Evolutionary conservation across 2,113 vertebrate genomes (phyloP), one percentile per base, ranked within the genome.

Genomic region (Todiramphus saurophagus): DNA sequence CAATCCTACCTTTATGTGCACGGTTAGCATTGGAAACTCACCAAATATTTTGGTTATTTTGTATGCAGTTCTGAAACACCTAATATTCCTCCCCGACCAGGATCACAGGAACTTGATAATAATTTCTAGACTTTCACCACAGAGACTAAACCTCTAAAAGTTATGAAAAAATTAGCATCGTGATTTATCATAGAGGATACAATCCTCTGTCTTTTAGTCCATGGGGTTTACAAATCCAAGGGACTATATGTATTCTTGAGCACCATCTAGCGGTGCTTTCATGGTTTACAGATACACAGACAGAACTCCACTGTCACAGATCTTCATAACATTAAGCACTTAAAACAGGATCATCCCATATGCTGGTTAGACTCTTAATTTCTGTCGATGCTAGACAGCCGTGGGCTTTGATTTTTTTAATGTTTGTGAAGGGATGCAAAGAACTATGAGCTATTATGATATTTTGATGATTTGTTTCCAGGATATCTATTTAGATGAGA

Each of bases 211-310:
- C 23, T 9, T 51, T 63, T 28, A 78, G 16, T 35, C n/a, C 48
- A 3, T 1, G 2, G 27, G 10, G 13, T 23, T 83, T 35, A 13
- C 18, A 55, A 56, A 43, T 11, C 72, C 68, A 7, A 44, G 27
- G 33, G 13, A 63, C 33, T 2, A 6, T 11, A 4, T 10, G 27
- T 78, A 31, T 86, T 96, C 94, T 90, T 63, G 46, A 92, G 88
- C 93, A 89, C 90, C 96, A 96, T 92, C 94, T 95, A 90, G 95
- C 0, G 83, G 78, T 67, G 10, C 13, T 67, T 74, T 83, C 55
- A 59, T 86, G 92, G 33, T 46, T 92, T 93, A 70, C 90, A 90
- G 35, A 31, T 10, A 53, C 17, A 41, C 37, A 66, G 48, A 43
- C 23, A 89, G 80, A 74, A 68, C 31, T 63, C 17, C 5, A 1